phyloP scores from a whole-genome alignment of 2,888 invertebrate species.

The Latheticus oryzae region DNA sequence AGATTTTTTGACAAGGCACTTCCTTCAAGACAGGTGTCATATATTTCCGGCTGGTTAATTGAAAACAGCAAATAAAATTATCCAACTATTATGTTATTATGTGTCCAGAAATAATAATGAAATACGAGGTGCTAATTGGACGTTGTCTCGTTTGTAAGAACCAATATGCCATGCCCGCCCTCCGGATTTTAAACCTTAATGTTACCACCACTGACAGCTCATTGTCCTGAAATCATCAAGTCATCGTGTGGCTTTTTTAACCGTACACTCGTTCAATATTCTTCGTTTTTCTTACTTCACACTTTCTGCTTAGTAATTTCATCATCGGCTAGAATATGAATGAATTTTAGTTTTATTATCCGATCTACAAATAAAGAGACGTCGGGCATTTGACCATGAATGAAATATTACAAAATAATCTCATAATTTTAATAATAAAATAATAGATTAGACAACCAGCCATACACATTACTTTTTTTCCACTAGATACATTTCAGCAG shows the following conservation, averaged over 20 bases:
- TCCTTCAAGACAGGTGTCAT: slow-evolving; percentile 60
- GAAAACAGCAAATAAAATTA: slow-evolving; percentile 61
- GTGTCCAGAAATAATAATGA: slow-evolving; percentile 58
- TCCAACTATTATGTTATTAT: slow-evolving; percentile 61
- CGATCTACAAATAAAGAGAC: slow-evolving; percentile 31
- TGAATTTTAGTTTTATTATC: slow-evolving; percentile 40
- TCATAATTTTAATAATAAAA: slow-evolving; percentile 21
- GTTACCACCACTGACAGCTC: slow-evolving; percentile 55
- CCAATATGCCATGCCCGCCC: slow-evolving; percentile 53
- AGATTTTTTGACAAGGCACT: slow-evolving; percentile 39
- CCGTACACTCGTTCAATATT: slow-evolving; percentile 40
- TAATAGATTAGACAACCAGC: too few species aligned
- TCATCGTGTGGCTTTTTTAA: slow-evolving; percentile 51
- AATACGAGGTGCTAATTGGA: slow-evolving; percentile 61
- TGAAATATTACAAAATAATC: slow-evolving; percentile 38
- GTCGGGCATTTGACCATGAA: slow-evolving; percentile 30
- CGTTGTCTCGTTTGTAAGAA: slow-evolving; percentile 57
- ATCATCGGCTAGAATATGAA: slow-evolving; percentile 42
- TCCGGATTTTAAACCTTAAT: slow-evolving; percentile 52
- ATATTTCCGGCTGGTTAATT: slow-evolving; percentile 58
- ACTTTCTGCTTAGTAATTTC: slow-evolving; percentile 46
- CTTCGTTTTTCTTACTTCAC: slow-evolving; percentile 31
- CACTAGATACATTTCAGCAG: slow-evolving; percentile 4
- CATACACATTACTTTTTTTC: too few species aligned
- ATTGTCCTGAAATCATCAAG: slow-evolving; percentile 56